These are phyloP conservation scores for Himalopsyche phryganea DNA, from an alignment of 1,140 invertebrate genomes.

Conservation along the genomic window DNA sequence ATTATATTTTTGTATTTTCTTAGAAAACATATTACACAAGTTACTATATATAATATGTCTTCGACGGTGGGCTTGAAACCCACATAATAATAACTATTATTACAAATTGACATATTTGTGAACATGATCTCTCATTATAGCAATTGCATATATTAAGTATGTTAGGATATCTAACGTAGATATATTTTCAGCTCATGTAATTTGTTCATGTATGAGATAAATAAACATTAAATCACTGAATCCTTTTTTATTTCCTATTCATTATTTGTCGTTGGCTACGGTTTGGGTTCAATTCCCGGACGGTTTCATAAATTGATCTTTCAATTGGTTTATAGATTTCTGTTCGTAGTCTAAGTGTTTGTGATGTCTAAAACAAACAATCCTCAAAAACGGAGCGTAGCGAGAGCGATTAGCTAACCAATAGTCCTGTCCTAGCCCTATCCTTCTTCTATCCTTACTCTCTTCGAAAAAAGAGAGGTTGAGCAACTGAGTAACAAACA, in stretches of 20 bases:
- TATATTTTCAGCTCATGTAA: slow-evolving; percentile 36
- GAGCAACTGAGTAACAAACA: too few species aligned
- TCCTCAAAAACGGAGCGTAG: too few species aligned
- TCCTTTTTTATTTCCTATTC: neutral
- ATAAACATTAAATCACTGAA: slow-evolving; percentile 19
- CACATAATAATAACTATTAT: neutral
- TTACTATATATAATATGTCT: slow-evolving; percentile 13
- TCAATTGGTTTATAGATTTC: too few species aligned
- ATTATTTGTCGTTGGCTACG: too few species aligned
- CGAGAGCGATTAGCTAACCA: too few species aligned
- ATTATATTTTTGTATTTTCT: slow-evolving; percentile 36
- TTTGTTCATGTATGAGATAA: slow-evolving; percentile 35
- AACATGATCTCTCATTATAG: slow-evolving; percentile 35
- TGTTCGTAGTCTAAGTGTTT: too few species aligned
- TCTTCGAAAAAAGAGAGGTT: too few species aligned
- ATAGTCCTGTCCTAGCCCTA: too few species aligned
- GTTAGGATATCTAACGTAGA: slow-evolving; percentile 32
- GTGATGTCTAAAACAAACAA: too few species aligned
- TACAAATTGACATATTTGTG: slow-evolving; percentile 24
- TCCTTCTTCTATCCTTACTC: too few species aligned
- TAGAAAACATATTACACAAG: slow-evolving; percentile 32
- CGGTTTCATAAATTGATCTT: too few species aligned
- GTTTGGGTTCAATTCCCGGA: too few species aligned
- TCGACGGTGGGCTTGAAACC: neutral
- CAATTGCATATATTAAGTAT: slow-evolving; percentile 33